These are phyloP conservation scores for Natator depressus DNA, from an alignment of 2,113 vertebrate genomes.

Conservation along the genomic window DNA sequence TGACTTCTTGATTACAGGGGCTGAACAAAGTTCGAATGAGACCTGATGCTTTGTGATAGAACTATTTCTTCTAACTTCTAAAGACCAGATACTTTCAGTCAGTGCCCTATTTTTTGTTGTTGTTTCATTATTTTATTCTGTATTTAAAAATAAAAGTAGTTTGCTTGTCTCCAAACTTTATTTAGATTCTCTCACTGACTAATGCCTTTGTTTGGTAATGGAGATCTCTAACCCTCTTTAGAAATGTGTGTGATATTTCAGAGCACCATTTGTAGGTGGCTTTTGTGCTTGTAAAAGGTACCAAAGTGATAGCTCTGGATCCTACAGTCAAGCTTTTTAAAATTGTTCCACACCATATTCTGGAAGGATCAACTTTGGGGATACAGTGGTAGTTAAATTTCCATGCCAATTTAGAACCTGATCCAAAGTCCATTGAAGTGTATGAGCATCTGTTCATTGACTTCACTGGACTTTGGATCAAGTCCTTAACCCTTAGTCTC, in stretches of 20 bases:
- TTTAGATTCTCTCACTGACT: constrained; percentile 63
- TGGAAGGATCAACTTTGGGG: not conserved
- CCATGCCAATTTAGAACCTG: not conserved
- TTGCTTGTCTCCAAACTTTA: constrained; percentile 56
- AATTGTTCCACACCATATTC: not conserved
- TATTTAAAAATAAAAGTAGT: constrained; percentile 4
- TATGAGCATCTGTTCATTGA: not conserved
- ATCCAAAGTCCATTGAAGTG: not conserved
- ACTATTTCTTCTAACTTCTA: not conserved
- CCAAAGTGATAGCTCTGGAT: constrained; percentile 1
- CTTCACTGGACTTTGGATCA: not conserved
- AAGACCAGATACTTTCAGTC: not conserved
- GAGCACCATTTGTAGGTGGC: not conserved
- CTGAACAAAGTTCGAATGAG: not conserved
- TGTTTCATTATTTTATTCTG: constrained; percentile 24
- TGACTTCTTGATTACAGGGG: no score
- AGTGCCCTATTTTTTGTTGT: constrained; percentile 31
- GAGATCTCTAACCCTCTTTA: constrained; percentile 49
- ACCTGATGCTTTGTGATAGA: constrained; percentile 26
- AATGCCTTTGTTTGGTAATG: constrained; percentile 61
- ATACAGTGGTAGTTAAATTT: not conserved
- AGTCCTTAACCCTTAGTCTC: not conserved
- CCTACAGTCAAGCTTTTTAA: not conserved
- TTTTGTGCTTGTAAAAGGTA: constrained; percentile 33
- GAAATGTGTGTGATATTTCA: constrained; percentile 61